phyloP scores from a whole-genome alignment of 2,888 invertebrate genomes.

The Leptothorax acervorum region DNA sequence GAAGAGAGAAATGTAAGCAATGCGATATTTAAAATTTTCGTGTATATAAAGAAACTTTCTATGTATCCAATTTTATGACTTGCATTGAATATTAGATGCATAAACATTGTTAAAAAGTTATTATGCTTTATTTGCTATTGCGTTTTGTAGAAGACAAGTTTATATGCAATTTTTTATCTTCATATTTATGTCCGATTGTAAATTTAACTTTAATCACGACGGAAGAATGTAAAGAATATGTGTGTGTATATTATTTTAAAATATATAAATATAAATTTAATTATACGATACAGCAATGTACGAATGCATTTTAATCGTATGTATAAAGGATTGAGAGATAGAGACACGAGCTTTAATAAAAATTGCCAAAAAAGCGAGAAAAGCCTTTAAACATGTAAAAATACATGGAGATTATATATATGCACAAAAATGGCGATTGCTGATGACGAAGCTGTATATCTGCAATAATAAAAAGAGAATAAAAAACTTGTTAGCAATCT shows the following conservation, averaged over 20 bases:
- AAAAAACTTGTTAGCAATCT: not conserved
- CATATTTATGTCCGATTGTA: not conserved
- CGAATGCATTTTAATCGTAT: not conserved
- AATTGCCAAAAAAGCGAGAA: not conserved
- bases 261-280: not conserved
- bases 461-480: not conserved
- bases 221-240: not conserved
- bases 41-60: not conserved
- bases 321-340: not conserved
- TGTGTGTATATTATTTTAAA: not conserved
- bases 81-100: not conserved
- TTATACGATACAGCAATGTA: not conserved
- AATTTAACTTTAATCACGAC: not conserved
- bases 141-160: not conserved
- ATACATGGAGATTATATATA: not conserved
- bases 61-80: not conserved
- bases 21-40: not conserved
- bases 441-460: slow-evolving; percentile 1
- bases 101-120: slow-evolving; percentile 12
- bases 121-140: not conserved
- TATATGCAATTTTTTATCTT: not conserved
- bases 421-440: slow-evolving; percentile 42
- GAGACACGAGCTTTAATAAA: not conserved
- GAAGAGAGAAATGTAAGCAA: slow-evolving; percentile 16
- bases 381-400: slow-evolving; percentile 31